These are phyloP conservation scores for Aleiodes testaceus DNA, from an alignment of 2,888 invertebrate species.

Conservation along the genomic window DNA sequence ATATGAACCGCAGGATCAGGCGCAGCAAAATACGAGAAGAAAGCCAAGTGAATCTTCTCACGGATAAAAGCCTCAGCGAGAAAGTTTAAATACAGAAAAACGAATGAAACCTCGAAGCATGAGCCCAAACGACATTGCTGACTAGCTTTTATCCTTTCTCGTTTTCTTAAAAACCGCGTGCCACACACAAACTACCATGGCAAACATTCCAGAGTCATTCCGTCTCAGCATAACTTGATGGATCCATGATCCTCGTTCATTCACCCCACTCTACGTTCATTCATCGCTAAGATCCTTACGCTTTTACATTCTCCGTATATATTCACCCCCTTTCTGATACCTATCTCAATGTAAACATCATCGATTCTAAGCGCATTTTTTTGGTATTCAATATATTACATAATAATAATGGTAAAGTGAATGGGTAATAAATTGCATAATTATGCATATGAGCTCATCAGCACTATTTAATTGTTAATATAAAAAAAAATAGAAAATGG, in stretches of 20 bases:
- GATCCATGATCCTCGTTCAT: conserved; percentile 61
- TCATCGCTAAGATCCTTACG: conserved; percentile 49
- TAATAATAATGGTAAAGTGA: too few species aligned
- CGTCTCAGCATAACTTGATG: conserved; percentile 18
- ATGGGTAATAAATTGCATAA: too few species aligned
- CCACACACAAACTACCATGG: conserved; percentile 1
- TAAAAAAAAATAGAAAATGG: not conserved
- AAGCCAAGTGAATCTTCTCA: conserved; percentile 40
- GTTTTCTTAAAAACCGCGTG: not conserved
- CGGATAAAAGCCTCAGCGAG: conserved; percentile 26
- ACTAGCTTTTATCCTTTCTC: conserved; percentile 31
- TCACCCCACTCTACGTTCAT: conserved; percentile 59
- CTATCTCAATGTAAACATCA: not conserved
- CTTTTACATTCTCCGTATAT: conserved; percentile 52
- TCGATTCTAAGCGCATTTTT: too few species aligned
- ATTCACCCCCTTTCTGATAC: conserved; percentile 33
- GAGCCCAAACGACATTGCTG: conserved; percentile 15
- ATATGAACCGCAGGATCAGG: conserved; percentile 30
- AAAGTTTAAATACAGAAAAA: conserved; percentile 25
- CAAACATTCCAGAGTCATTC: not conserved
- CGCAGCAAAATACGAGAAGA: conserved; percentile 17
- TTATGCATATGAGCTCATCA: too few species aligned
- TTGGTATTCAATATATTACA: too few species aligned
- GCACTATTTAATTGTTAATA: not conserved
- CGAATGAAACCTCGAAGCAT: conserved; percentile 26